A percentile compares a stretch with the other conserved stretches of the same genome.
Evolutionary conservation across 2,113 vertebrate species (phyloP).

Genomic region (Baryphthengus martii): DNA sequence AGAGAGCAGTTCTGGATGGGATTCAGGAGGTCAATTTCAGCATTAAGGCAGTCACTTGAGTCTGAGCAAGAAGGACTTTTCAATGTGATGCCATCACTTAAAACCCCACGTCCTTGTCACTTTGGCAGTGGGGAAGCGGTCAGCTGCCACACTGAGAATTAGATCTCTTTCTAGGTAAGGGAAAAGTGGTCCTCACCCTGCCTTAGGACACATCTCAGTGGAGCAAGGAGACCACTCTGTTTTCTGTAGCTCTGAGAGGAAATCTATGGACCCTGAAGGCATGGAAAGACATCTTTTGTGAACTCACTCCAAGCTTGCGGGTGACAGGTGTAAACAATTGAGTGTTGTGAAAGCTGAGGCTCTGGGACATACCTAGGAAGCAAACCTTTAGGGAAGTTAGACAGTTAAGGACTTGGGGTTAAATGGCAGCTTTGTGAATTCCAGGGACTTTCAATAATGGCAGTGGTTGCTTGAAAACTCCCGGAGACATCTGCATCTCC

Average conservation of each 20-base stretch:
- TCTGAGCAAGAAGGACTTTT: neutral
- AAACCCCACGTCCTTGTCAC: neutral
- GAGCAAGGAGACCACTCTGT: accelerated
- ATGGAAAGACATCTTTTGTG: neutral
- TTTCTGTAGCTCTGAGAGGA: neutral
- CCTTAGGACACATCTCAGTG: accelerated
- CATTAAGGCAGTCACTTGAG: neutral
- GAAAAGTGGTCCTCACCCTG: neutral
- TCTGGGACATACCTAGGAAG: neutral
- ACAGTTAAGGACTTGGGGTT: neutral
- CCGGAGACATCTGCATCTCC: neutral
- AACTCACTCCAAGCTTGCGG: neutral
- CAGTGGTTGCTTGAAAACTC: neutral
- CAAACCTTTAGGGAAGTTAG: neutral
- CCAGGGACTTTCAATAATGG: neutral
- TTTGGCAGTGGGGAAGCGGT: accelerated
- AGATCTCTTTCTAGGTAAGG: neutral
- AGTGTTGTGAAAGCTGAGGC: neutral
- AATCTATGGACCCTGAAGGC: accelerated
- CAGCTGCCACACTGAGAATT: accelerated
- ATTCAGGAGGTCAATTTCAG: neutral
- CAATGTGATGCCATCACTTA: accelerated
- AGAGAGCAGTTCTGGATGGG: neutral
- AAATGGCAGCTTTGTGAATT: neutral
- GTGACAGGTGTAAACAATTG: neutral